A percentile compares a stretch with the other conserved stretches of the same genome.
Conservation (phyloP, 2,888 invertebrate genomes). For the Monochamus alternatus region DNA sequence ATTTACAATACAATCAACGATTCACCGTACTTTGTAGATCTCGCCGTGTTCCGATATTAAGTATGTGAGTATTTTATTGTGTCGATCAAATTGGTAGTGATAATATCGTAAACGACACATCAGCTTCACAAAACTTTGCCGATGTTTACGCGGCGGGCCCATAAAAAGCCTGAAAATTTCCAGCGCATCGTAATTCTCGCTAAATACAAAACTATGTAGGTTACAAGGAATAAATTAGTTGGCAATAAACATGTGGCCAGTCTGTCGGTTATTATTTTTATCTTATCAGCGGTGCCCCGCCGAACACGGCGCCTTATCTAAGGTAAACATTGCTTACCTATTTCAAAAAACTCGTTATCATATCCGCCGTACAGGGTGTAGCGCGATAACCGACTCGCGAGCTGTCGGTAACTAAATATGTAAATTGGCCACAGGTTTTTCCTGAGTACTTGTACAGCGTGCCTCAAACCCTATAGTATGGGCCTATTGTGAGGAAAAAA, state of each 20-base stretch:
- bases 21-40: too few relatives aligned
- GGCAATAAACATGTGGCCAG: conserved; percentile 58
- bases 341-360: conserved; percentile 55
- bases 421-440: too few relatives aligned
- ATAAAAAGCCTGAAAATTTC: conserved; percentile 25
- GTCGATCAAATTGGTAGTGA: not conserved
- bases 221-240: conserved; percentile 47
- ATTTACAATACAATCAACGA: too few relatives aligned
- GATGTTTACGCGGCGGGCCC: not conserved
- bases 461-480: too few relatives aligned
- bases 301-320: conserved; percentile 62
- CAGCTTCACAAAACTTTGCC: not conserved
- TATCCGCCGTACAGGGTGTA: conserved; percentile 45
- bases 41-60: too few relatives aligned
- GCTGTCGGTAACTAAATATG: too few relatives aligned
- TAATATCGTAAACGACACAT: not conserved
- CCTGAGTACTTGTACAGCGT: too few relatives aligned
- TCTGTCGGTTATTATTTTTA: conserved; percentile 60
- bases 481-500: too few relatives aligned
- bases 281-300: conserved; percentile 60
- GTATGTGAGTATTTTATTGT: not conserved
- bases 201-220: conserved; percentile 43
- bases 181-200: conserved; percentile 21
- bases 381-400: not conserved
- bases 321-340: conserved; percentile 64